phyloP scores from a whole-genome alignment of 2,113 vertebrate species.

The Phylloscopus whistleri region DNA sequence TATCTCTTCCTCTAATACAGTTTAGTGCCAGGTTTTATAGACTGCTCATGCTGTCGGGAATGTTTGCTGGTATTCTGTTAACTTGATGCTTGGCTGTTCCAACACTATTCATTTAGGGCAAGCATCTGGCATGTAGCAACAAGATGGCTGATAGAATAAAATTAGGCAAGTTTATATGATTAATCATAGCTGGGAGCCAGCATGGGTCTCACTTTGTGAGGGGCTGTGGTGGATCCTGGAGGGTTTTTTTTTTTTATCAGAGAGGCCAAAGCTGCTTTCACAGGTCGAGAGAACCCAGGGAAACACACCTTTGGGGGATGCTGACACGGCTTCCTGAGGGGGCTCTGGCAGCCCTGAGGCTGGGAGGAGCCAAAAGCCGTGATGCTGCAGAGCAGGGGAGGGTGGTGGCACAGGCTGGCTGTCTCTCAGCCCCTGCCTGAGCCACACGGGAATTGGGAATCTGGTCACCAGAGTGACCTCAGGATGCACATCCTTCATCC shows the following conservation, averaged over 20 bases:
- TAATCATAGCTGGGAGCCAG: constrained; percentile 56
- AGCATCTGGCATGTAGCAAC: constrained; percentile 66
- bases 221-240: background rate
- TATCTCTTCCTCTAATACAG: constrained; percentile 38
- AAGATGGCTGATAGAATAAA: constrained; percentile 64
- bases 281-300: background rate
- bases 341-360: background rate
- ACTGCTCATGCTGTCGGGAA: constrained; percentile 64
- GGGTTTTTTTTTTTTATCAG: background rate
- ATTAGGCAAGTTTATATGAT: constrained; percentile 61
- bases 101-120: constrained; percentile 61
- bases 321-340: background rate
- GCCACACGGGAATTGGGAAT: background rate
- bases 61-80: constrained; percentile 67
- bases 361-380: background rate
- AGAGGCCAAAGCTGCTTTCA: background rate
- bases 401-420: background rate
- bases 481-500: background rate
- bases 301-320: background rate
- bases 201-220: background rate
- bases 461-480: background rate
- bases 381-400: background rate
- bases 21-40: constrained; percentile 63
- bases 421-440: background rate
- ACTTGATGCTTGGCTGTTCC: constrained; percentile 64